phyloP scores from a whole-genome alignment of 2,113 vertebrate species.

The Erpornis zantholeuca region DNA sequence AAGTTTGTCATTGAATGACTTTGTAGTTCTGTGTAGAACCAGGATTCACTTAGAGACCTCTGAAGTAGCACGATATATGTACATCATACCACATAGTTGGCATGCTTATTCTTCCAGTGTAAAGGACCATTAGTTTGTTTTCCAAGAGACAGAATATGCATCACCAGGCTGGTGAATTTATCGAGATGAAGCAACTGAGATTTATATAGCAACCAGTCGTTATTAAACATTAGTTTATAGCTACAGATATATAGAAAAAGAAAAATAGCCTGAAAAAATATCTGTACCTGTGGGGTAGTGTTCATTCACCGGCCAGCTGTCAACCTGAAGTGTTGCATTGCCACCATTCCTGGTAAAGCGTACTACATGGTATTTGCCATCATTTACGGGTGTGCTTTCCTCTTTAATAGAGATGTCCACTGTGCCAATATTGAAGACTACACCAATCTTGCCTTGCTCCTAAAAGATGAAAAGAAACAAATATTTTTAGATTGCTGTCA shows the following conservation, averaged over 20 bases:
- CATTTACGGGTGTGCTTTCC: slow-evolving; percentile 90
- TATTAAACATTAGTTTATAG: background rate
- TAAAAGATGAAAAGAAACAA: slow-evolving; percentile 58
- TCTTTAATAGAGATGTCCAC: slow-evolving; percentile 94
- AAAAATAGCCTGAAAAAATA: background rate
- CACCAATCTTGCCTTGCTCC: slow-evolving; percentile 97
- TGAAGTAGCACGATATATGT: background rate
- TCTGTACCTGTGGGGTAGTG: slow-evolving; percentile 92
- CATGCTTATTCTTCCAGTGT: background rate
- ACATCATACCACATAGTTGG: background rate
- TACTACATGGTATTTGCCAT: slow-evolving; percentile 96
- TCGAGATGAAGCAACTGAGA: background rate
- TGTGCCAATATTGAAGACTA: slow-evolving; percentile 96
- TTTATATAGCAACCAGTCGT: background rate
- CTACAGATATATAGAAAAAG: background rate
- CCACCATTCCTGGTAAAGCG: slow-evolving; percentile 97
- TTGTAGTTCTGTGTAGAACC: background rate
- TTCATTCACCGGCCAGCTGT: slow-evolving; percentile 96
- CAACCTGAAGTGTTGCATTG: slow-evolving; percentile 95
- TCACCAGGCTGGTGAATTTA: background rate
- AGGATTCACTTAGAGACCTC: background rate
- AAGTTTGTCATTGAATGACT: background rate
- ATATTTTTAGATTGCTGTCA: background rate
- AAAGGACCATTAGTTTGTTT: background rate
- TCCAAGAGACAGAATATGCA: background rate